Conservation (phyloP, 2,113 vertebrate species). For the Bucco capensis region DNA sequence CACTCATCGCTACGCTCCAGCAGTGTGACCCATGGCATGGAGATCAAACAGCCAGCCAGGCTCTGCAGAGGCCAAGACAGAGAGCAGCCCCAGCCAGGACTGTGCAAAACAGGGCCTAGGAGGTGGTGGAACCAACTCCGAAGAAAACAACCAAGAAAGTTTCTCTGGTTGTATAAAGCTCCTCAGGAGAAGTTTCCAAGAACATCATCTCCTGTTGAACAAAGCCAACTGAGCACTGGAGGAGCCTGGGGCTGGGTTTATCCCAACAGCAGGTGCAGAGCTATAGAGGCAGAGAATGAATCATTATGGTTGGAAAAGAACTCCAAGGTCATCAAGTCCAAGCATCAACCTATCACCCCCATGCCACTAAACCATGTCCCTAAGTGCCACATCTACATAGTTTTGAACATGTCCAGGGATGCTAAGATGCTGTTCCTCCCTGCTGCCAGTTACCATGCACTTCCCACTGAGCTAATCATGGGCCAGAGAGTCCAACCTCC, state of each 20-base stretch:
- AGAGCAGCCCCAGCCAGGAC: not conserved
- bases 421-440: not conserved
- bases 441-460: not conserved
- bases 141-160: not conserved
- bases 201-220: rapidly evolving
- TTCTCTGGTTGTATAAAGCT: not conserved
- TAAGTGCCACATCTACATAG: no score
- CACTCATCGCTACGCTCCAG: not conserved
- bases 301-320: no score
- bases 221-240: not conserved
- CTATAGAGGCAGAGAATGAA: no score
- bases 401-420: no score
- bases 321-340: no score
- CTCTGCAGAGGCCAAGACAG: not conserved
- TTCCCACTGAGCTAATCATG: rapidly evolving
- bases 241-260: not conserved
- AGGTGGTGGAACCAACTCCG: not conserved
- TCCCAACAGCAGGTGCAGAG: not conserved
- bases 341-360: no score
- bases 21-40: not conserved
- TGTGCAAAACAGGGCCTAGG: not conserved
- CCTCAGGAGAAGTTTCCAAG: not conserved
- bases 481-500: not conserved
- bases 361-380: no score
- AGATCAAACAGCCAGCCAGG: not conserved